phyloP scores from a whole-genome alignment of 2,797 vertebrate species.

The Pelodytes ibericus region DNA sequence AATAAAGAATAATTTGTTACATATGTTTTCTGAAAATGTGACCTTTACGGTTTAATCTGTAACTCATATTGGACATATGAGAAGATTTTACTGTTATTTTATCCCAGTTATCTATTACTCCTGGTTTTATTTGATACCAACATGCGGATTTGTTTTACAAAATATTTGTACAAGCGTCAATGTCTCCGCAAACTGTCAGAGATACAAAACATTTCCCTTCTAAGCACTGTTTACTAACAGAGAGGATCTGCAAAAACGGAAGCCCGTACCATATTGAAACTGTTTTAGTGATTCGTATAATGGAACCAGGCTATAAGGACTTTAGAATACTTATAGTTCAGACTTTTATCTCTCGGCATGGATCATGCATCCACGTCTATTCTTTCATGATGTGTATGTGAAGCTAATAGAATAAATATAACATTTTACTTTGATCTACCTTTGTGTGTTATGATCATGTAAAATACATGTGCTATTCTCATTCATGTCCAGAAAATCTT shows the following conservation, averaged over 20 bases:
- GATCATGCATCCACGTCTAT: neutral
- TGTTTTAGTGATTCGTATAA: conserved; percentile 22
- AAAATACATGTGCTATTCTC: too few species aligned
- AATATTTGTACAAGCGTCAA: conserved; percentile 47
- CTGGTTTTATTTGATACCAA: conserved; percentile 33
- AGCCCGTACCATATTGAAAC: conserved; percentile 15
- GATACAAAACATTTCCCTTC: conserved; percentile 50
- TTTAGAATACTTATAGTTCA: neutral
- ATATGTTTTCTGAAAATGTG: neutral
- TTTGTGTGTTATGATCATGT: too few species aligned
- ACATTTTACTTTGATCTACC: too few species aligned
- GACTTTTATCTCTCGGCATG: neutral
- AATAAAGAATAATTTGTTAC: neutral
- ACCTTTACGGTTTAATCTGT: neutral
- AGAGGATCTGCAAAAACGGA: conserved; percentile 25
- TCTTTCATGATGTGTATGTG: neutral
- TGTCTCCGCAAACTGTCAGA: conserved; percentile 43
- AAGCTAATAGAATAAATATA: too few species aligned
- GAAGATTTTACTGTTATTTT: neutral
- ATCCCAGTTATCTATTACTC: conserved; percentile 26
- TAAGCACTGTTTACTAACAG: conserved; percentile 39
- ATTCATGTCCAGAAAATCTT: too few species aligned
- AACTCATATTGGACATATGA: neutral
- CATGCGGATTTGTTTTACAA: conserved; percentile 42
- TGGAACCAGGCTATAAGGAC: neutral